These are phyloP conservation scores for Herpetotheres cachinnans DNA, from an alignment of 2,113 vertebrate genomes.

Conservation along the genomic window DNA sequence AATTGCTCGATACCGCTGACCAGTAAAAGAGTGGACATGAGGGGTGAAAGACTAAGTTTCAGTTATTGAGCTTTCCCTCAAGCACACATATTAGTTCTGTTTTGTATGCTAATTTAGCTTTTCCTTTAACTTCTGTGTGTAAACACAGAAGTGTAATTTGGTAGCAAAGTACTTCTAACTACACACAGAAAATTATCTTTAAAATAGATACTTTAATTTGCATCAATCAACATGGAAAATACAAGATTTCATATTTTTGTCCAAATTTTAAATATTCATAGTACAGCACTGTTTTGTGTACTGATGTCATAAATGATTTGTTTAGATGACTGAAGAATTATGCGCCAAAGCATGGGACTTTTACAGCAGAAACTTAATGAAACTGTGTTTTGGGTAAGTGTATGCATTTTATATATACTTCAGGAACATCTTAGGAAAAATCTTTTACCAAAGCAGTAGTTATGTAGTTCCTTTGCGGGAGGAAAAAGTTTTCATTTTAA, in stretches of 20 bases:
- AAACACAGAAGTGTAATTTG: not conserved
- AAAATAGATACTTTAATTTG: not conserved
- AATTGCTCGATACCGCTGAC: not conserved
- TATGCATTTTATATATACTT: not conserved
- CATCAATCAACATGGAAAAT: not conserved
- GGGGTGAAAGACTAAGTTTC: not conserved
- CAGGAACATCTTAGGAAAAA: not conserved
- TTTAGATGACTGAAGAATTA: conserved; percentile 64
- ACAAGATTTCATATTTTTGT: not conserved
- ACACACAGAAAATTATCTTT: not conserved
- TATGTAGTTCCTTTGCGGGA: not conserved
- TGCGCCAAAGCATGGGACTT: conserved; percentile 66
- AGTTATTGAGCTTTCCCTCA: not conserved
- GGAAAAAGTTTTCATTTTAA: not conserved
- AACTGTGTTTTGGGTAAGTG: conserved; percentile 67
- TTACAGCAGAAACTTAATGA: conserved; percentile 65
- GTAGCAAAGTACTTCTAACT: not conserved
- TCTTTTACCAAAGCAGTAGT: not conserved
- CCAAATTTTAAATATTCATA: not conserved
- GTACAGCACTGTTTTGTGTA: not conserved
- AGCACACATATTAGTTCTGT: not conserved
- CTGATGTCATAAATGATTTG: not conserved
- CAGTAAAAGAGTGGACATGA: not conserved
- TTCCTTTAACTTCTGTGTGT: not conserved
- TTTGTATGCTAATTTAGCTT: not conserved